Percentiles rank a stretch among this genome's conserved stretches.
Conservation (phyloP, 2,888 invertebrate genomes). For the Lordiphosa andalusiaca region DNA sequence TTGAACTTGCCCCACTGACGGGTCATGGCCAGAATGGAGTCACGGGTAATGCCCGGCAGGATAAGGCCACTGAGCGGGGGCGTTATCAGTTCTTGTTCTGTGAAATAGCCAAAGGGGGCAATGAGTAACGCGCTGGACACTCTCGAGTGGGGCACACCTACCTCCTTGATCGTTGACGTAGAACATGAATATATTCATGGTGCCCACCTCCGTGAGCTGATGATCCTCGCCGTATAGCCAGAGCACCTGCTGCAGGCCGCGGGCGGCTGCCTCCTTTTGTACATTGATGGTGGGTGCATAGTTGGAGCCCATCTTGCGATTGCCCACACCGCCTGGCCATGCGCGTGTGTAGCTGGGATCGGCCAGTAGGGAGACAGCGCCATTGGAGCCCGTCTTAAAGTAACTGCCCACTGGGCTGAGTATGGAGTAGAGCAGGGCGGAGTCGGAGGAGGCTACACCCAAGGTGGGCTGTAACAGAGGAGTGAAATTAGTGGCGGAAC, state of each 20-base stretch:
- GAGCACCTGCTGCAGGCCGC: conserved; percentile 95
- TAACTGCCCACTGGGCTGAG: conserved; percentile 96
- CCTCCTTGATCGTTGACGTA: conserved; percentile 94
- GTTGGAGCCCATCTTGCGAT: conserved; percentile 97
- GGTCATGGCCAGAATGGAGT: conserved; percentile 90
- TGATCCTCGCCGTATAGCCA: conserved; percentile 98
- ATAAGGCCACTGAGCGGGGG: conserved; percentile 97
- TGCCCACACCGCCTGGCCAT: conserved; percentile 97
- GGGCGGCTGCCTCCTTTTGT: conserved; percentile 87
- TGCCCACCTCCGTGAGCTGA: conserved; percentile 97
- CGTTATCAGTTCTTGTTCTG: conserved; percentile 94
- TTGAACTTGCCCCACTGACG: conserved; percentile 92
- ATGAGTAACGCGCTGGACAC: neutral
- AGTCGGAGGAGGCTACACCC: conserved; percentile 92
- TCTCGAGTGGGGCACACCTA: conserved; percentile 78
- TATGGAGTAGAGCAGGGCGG: conserved; percentile 95
- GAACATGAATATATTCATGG: conserved; percentile 98
- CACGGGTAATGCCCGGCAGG: conserved; percentile 95
- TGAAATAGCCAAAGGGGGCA: neutral
- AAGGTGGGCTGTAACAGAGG: conserved; percentile 88
- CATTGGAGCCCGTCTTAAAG: conserved; percentile 85
- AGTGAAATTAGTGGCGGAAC: too few species aligned
- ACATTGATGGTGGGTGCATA: conserved; percentile 93
- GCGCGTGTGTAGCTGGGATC: conserved; percentile 93
- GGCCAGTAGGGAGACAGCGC: conserved; percentile 92